Evolutionary conservation across 2,888 invertebrate species (phyloP), one percentile per base, ranked within the genome.

Genomic region (Crossocerus cetratus): DNA sequence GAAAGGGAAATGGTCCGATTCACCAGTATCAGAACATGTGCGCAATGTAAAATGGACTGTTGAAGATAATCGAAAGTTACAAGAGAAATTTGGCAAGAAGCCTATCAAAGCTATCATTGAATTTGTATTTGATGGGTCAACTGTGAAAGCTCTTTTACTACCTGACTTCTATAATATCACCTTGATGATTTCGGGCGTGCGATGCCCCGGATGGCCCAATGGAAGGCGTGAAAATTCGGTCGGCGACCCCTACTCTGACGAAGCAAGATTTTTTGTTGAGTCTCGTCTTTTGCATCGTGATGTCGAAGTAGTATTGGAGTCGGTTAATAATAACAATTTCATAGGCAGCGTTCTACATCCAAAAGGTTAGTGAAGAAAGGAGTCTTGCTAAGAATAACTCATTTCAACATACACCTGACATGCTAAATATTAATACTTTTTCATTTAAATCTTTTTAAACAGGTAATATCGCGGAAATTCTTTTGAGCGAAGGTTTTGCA

Each of bases 81-180:
- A 99, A 2, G 98, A 98, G 85, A 95, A 96, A 86, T 94, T 94
- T 78, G 95, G 95, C 75, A 95, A 95, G 45, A 96, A 97, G 87
- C 97, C 97, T 0, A 92, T 99, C 3, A 96, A 95, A 90, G 98
- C 99, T 57, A 94, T 99, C 69, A 96, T 99, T 83, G 99, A 99
- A 89, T 98, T 98, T 92, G 99, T 99, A 0, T 94, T 98, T 68
- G 99, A 99, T 91, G 99, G 99, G 0, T 98, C 98, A 43, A 99
- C 99, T 0, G 94, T 99, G 14, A 93, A 99, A 78, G 96, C 97
- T 2, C 96, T 98, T 86, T 92, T 99, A 13, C 91, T 99, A 68
- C 98, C 99, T 1, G 96, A 96, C 72, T 98, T 94, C 90, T 94
- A 97, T 83, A 96, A 98, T 87, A 94, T 99, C 70, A 99, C 98